Evolutionary conservation across 1,140 invertebrate genomes (phyloP), one percentile per base, ranked within the genome.

Genomic region (Drosophila sproati): DNA sequence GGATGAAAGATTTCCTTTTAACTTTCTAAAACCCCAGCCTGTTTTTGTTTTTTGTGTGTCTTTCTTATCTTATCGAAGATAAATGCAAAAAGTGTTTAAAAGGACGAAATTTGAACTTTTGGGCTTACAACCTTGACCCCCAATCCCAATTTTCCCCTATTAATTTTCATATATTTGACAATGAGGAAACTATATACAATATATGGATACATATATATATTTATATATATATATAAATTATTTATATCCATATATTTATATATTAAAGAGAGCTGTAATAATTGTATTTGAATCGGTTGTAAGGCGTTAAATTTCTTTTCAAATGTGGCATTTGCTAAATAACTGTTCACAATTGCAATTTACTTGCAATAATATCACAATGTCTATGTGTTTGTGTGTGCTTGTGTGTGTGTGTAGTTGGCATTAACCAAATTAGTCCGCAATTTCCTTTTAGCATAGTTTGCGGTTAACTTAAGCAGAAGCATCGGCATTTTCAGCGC

Each of bases 11-110:
- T 75, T 71, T 71, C 75, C 71, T 77, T 83, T 79, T 67, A 51
- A 82, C 80, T 82, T 82, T 82, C 80, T 78, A 82, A 82, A 82
- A 82, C 55, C 37, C 47, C 57, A 61, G 56, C n/a, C 43, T n/a
- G 37, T 31, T 39, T 41, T 59, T 50, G 39, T 41, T 29, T 43
- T 54, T 43, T 72, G 10, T 72, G 37, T 29, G 4, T 43, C n/a
- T 43, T n/a, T 41, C 3, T 41, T 10, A 10, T 41, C 8, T 41
- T 3, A 41, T 41, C 34, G 34, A 20, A 20, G 20, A 20, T 20
- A 20, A 20, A 20, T 20, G 20, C 20, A 20, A 20, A 20, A 20
- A 20, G 20, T 20, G 20, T 20, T 20, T 20, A 20, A 20, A 20
- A 20, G 20, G 20, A 20, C 20, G 20, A 20, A 20, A 20, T 20